Percentiles rank a stretch among this genome's conserved stretches.
phyloP scores from a whole-genome alignment of 1,140 invertebrate genomes.

The Planococcus citri region DNA sequence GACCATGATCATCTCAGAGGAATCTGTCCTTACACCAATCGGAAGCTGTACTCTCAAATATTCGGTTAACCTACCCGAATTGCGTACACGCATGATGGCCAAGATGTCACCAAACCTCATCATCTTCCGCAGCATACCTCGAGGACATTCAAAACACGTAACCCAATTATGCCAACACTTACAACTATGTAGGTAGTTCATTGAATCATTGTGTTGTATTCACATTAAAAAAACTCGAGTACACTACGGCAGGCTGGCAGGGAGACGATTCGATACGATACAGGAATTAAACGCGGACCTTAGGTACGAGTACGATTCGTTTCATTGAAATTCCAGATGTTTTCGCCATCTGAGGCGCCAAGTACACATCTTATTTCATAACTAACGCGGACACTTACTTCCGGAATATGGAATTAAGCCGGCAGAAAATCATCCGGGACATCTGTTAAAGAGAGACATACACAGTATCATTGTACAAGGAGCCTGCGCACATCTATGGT shows the following conservation, averaged over 20 bases:
- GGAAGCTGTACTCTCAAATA: no score
- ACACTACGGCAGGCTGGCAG: no score
- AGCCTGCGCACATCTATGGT: not conserved
- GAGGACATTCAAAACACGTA: not conserved
- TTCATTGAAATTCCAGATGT: slow-evolving; percentile 4
- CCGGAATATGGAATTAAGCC: not conserved
- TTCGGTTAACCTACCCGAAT: no score
- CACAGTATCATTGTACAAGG: not conserved
- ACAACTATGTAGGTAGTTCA: not conserved
- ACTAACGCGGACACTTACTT: not conserved
- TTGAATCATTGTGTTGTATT: not conserved
- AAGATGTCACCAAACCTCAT: no score
- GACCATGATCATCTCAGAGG: no score
- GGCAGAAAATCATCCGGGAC: not conserved
- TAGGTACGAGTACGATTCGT: no score
- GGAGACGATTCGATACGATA: no score
- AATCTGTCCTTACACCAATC: no score
- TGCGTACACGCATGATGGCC: no score
- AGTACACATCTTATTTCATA: not conserved
- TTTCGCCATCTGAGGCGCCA: not conserved
- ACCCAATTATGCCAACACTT: not conserved
- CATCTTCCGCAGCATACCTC: no score
- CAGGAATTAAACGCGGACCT: not conserved
- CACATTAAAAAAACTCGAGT: no score
- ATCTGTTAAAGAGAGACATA: not conserved